Evolutionary conservation across 2,113 vertebrate species (phyloP).

Genomic region (Hemiscyllium ocellatum): DNA sequence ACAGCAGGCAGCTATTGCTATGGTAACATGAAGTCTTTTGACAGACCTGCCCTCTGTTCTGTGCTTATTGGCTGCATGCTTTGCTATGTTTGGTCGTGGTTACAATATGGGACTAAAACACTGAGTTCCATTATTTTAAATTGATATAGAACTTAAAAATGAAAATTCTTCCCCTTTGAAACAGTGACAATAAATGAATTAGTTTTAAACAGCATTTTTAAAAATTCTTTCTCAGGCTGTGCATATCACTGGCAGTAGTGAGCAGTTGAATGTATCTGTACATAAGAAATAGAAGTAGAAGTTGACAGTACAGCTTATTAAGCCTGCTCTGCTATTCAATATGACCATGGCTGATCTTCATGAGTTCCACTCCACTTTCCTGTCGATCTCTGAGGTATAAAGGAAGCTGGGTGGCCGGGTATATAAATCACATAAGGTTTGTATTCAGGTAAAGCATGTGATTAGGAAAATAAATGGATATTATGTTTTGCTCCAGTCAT

Average conservation of each 20-base stretch:
- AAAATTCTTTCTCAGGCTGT: neutral
- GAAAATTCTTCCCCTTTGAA: neutral
- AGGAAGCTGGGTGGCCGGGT: too few relatives aligned
- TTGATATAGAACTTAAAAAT: neutral
- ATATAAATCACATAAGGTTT: too few relatives aligned
- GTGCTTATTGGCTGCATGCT: neutral
- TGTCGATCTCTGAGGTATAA: neutral
- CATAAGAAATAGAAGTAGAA: neutral
- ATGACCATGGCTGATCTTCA: neutral
- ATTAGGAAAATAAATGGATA: too few relatives aligned
- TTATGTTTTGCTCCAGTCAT: too few relatives aligned
- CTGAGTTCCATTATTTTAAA: neutral
- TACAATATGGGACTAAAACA: neutral
- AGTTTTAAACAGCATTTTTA: neutral
- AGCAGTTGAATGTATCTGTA: neutral
- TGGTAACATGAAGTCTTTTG: neutral
- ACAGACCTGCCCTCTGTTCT: neutral
- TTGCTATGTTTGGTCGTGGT: neutral
- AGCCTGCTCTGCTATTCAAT: neutral
- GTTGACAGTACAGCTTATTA: neutral
- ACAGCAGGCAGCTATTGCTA: constrained; percentile 18
- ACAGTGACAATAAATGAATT: neutral
- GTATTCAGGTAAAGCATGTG: too few relatives aligned
- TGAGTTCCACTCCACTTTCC: neutral
- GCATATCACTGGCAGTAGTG: neutral